Percentiles rank a stretch among this genome's conserved stretches.
phyloP scores from a whole-genome alignment of 2,888 invertebrate genomes.

The Balanococcus diminutus region DNA sequence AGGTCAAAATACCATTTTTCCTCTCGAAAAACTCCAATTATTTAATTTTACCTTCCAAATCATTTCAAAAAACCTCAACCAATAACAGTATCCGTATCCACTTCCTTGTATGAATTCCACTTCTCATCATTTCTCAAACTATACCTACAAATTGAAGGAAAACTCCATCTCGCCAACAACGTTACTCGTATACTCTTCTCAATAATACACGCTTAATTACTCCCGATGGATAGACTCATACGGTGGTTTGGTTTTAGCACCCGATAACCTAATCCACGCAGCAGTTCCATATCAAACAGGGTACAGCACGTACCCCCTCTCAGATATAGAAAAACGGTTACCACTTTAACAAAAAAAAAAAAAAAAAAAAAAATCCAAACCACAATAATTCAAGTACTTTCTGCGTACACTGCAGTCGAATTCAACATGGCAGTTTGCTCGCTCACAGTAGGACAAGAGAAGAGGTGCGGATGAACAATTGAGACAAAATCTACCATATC shows the following conservation, averaged over 20 bases:
- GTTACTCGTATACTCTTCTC: background rate
- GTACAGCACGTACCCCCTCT: slow-evolving; percentile 6
- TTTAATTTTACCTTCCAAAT: no score
- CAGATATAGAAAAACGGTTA: background rate
- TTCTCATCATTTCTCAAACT: background rate
- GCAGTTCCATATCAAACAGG: background rate
- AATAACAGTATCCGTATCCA: no score
- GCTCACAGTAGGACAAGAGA: background rate
- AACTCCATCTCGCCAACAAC: background rate
- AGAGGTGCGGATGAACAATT: background rate
- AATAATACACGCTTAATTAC: slow-evolving; percentile 28
- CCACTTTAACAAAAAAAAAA: background rate
- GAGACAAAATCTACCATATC: background rate
- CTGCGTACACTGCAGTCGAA: background rate
- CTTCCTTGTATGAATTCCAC: background rate
- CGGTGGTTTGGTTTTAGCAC: background rate
- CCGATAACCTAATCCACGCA: background rate
- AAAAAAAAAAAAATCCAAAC: background rate
- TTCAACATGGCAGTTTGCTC: background rate
- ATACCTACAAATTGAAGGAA: background rate
- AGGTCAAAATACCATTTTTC: no score
- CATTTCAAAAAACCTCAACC: no score
- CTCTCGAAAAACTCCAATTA: no score
- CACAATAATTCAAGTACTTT: slow-evolving; percentile 18
- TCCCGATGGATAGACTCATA: background rate